Evolutionary conservation across 1,140 invertebrate species (phyloP).

Genomic region (Pseudoatta argentina): DNA sequence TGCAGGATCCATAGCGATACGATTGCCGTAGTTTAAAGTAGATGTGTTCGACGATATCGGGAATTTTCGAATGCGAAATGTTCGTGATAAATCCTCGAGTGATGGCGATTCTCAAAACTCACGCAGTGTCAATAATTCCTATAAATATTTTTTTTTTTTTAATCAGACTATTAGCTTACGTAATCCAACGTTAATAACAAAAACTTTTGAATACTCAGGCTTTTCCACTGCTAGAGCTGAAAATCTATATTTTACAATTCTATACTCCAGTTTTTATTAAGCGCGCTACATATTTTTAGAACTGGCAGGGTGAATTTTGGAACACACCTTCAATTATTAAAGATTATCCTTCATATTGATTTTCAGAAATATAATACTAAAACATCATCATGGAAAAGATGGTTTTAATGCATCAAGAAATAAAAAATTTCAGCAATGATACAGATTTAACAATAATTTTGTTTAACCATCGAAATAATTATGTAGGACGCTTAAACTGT

Average conservation of each 20-base stretch:
- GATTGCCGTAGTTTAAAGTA: constrained; percentile 6
- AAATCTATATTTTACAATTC: too few species aligned
- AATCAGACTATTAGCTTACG: neutral
- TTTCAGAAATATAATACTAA: neutral
- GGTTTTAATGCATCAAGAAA: too few species aligned
- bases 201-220: neutral
- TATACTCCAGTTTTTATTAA: too few species aligned
- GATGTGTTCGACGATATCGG: neutral
- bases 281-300: too few species aligned
- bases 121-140: neutral
- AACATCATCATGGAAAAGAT: neutral
- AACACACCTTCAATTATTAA: neutral
- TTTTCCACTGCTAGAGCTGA: too few species aligned
- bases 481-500: too few species aligned
- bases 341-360: neutral
- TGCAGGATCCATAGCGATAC: neutral
- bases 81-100: neutral
- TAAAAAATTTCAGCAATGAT: too few species aligned
- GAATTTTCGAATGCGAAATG: neutral
- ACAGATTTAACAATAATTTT: too few species aligned
- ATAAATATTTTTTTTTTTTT: neutral
- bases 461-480: too few species aligned
- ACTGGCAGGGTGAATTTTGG: too few species aligned
- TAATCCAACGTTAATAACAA: neutral
- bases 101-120: neutral